phyloP scores from a whole-genome alignment of 2,888 invertebrate species.

The Cantharis flavilabris region DNA sequence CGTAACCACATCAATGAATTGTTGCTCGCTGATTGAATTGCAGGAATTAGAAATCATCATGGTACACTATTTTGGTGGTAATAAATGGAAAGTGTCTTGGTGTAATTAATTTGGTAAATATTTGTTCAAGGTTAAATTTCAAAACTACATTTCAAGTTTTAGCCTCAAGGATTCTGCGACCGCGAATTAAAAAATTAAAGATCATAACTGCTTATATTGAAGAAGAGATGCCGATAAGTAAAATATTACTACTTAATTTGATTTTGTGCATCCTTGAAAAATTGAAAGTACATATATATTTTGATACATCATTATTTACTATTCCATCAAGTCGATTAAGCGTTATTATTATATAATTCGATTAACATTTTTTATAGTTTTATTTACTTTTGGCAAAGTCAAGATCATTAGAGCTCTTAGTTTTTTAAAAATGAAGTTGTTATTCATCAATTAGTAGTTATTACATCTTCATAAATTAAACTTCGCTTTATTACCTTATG shows the following conservation, averaged over 20 bases:
- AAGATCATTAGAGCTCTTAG: background rate
- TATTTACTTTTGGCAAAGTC: background rate
- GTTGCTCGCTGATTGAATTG: too few species aligned
- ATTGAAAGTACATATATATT: background rate
- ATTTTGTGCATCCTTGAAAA: background rate
- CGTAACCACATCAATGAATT: too few species aligned
- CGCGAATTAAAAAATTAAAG: background rate
- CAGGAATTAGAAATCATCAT: too few species aligned
- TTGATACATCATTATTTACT: background rate
- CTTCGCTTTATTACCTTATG: too few species aligned
- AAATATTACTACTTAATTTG: background rate
- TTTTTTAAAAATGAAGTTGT: too few species aligned
- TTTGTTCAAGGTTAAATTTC: background rate
- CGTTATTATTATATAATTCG: background rate
- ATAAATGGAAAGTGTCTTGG: background rate
- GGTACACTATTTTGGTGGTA: background rate
- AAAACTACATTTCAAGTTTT: background rate
- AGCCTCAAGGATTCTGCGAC: background rate
- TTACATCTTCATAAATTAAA: too few species aligned
- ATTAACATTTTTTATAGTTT: background rate
- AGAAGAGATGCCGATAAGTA: background rate
- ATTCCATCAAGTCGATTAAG: background rate
- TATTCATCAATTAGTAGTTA: too few species aligned
- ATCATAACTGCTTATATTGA: too few species aligned
- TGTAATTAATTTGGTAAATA: background rate